Conservation (phyloP, 2,888 invertebrate genomes). For the Geotrupes spiniger region DNA sequence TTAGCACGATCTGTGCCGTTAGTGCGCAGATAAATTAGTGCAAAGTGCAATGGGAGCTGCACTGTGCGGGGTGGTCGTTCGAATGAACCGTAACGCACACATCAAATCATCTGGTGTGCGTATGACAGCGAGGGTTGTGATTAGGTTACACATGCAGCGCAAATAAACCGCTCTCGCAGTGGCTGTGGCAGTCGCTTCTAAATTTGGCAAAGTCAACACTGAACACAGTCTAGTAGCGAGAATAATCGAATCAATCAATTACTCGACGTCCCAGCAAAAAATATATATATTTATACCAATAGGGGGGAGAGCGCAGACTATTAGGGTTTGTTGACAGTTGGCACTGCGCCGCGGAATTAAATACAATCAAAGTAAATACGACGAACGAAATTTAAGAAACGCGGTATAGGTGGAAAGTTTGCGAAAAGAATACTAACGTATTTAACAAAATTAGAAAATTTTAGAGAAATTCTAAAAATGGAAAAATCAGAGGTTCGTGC, state of each 20-base stretch:
- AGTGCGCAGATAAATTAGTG: slow-evolving; percentile 3
- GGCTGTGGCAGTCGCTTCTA: slow-evolving; percentile 17
- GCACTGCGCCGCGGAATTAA: too few relatives aligned
- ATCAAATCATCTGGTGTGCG: slow-evolving; percentile 21
- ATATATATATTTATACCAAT: too few relatives aligned
- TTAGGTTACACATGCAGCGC: slow-evolving; percentile 29
- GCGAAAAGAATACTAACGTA: too few relatives aligned
- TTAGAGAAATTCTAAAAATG: too few relatives aligned
- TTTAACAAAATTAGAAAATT: too few relatives aligned
- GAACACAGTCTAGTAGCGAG: slow-evolving; percentile 26
- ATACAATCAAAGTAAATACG: too few relatives aligned
- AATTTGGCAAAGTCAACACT: slow-evolving; percentile 35
- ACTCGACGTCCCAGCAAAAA: not conserved
- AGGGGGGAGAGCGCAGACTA: too few relatives aligned
- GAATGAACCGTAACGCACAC: slow-evolving; percentile 8
- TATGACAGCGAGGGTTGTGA: slow-evolving; percentile 30
- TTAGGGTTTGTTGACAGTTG: too few relatives aligned
- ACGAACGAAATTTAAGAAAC: too few relatives aligned
- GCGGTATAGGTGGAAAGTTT: too few relatives aligned
- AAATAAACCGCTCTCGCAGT: slow-evolving; percentile 26
- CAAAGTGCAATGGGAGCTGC: not conserved
- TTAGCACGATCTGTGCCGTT: slow-evolving; percentile 10
- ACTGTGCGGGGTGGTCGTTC: not conserved
- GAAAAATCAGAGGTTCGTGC: too few relatives aligned
- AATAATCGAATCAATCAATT: slow-evolving; percentile 33